A percentile compares a stretch with the other conserved stretches of the same genome.
Evolutionary conservation across 1,140 invertebrate genomes (phyloP).

Genomic region (Heliothis subflexa): DNA sequence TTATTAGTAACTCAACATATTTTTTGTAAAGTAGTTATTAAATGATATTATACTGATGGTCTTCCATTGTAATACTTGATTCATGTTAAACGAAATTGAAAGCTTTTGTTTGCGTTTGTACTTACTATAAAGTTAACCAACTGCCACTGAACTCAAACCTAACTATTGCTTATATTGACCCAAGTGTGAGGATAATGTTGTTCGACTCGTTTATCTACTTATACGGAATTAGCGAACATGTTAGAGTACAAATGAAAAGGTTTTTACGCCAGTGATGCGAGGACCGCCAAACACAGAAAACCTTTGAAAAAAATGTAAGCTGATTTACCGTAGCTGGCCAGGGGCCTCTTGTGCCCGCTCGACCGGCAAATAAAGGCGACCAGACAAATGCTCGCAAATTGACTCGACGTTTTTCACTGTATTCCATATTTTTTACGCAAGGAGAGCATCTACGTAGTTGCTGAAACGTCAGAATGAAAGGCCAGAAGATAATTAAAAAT

Average conservation of each 20-base stretch:
- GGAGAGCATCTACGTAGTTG: slow-evolving; percentile 54
- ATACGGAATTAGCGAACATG: slow-evolving; percentile 62
- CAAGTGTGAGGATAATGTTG: slow-evolving; percentile 53
- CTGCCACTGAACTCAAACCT: slow-evolving; percentile 23
- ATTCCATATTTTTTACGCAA: slow-evolving; percentile 78
- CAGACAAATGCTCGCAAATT: slow-evolving; percentile 84
- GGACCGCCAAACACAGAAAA: slow-evolving; percentile 79
- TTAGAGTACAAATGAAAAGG: slow-evolving; percentile 65
- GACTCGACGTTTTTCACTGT: slow-evolving; percentile 82
- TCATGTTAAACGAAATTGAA: background rate
- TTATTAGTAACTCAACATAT: background rate
- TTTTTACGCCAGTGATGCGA: slow-evolving; percentile 76
- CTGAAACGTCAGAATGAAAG: slow-evolving; percentile 48
- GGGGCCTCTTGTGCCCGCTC: slow-evolving; percentile 71
- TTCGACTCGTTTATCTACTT: slow-evolving; percentile 47
- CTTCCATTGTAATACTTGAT: too few relatives aligned
- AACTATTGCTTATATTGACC: slow-evolving; percentile 51
- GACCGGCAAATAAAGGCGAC: slow-evolving; percentile 82
- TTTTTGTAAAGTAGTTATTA: too few relatives aligned
- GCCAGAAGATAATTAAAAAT: slow-evolving; percentile 42
- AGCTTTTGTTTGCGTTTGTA: background rate
- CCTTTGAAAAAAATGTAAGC: slow-evolving; percentile 84
- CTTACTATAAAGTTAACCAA: slow-evolving; percentile 25
- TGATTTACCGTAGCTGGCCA: slow-evolving; percentile 79
- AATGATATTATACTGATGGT: too few relatives aligned